These are phyloP conservation scores for Tinea pellionella DNA, from an alignment of 2,888 invertebrate genomes.

Conservation along the genomic window DNA sequence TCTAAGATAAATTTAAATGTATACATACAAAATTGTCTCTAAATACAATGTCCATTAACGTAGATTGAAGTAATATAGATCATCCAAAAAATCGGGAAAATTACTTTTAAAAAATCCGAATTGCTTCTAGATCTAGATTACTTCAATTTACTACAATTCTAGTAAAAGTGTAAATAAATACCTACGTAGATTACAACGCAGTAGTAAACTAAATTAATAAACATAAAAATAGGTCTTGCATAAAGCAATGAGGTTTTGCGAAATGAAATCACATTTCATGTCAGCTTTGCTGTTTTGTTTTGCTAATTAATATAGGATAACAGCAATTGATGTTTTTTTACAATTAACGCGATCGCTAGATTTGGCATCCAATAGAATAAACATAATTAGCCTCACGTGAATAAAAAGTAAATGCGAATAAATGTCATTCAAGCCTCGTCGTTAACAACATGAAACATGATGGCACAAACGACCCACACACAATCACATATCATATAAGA, in stretches of 20 bases:
- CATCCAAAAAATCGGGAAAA: no score
- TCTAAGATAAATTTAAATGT: slow-evolving; percentile 50
- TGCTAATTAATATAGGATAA: not conserved
- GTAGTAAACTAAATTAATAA: not conserved
- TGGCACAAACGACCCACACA: slow-evolving; percentile 7
- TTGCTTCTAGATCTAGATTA: no score
- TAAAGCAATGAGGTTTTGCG: not conserved
- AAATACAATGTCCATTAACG: not conserved
- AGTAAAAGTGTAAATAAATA: not conserved
- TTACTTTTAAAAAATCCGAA: no score
- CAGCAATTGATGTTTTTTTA: not conserved
- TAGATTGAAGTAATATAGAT: not conserved
- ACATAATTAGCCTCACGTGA: slow-evolving; percentile 37
- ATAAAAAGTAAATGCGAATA: slow-evolving; percentile 39
- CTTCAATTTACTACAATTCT: no score
- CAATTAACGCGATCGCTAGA: slow-evolving; percentile 18
- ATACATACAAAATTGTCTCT: slow-evolving; percentile 40
- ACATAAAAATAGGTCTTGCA: not conserved
- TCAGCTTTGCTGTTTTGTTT: not conserved
- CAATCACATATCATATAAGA: no score
- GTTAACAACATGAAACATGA: slow-evolving; percentile 3
- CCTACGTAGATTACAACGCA: not conserved
- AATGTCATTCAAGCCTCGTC: not conserved
- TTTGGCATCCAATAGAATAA: slow-evolving; percentile 56
- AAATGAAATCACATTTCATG: slow-evolving; percentile 9